These are phyloP conservation scores for Sebastes melanostomus DNA, from an alignment of 2,797 vertebrate genomes.

Conservation along the genomic window DNA sequence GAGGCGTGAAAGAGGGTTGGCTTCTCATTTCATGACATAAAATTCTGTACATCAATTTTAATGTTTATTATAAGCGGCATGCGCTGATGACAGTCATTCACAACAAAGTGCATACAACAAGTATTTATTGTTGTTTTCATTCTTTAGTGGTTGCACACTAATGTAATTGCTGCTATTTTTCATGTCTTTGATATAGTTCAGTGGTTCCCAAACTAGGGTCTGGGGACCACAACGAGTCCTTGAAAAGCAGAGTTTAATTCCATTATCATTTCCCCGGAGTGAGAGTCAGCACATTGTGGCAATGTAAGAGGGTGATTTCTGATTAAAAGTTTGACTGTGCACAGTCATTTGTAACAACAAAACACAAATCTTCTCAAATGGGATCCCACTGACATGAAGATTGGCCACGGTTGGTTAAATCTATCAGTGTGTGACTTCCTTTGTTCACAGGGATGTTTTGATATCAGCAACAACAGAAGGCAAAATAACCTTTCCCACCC, in stretches of 20 bases:
- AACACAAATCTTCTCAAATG: conserved; percentile 33
- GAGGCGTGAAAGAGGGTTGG: conserved; percentile 32
- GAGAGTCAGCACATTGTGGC: conserved; percentile 14
- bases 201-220: conserved; percentile 14
- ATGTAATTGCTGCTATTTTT: conserved; percentile 27
- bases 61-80: conserved; percentile 16
- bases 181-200: conserved; percentile 3
- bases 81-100: conserved; percentile 5
- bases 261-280: conserved; percentile 19
- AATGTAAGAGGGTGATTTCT: conserved; percentile 13
- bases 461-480: conserved; percentile 12
- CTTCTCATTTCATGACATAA: conserved; percentile 22
- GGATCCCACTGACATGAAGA: conserved; percentile 30
- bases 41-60: conserved; percentile 29
- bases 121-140: conserved; percentile 30
- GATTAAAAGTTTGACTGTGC: conserved; percentile 27
- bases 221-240: conserved; percentile 8
- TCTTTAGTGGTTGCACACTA: neutral
- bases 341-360: conserved; percentile 9
- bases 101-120: neutral
- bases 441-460: conserved; percentile 32
- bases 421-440: conserved; percentile 8
- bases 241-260: conserved; percentile 23
- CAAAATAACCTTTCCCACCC: conserved; percentile 45
- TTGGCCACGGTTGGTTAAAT: conserved; percentile 27